phyloP scores from a whole-genome alignment of 2,113 vertebrate species.

The Xiphophorus hellerii region DNA sequence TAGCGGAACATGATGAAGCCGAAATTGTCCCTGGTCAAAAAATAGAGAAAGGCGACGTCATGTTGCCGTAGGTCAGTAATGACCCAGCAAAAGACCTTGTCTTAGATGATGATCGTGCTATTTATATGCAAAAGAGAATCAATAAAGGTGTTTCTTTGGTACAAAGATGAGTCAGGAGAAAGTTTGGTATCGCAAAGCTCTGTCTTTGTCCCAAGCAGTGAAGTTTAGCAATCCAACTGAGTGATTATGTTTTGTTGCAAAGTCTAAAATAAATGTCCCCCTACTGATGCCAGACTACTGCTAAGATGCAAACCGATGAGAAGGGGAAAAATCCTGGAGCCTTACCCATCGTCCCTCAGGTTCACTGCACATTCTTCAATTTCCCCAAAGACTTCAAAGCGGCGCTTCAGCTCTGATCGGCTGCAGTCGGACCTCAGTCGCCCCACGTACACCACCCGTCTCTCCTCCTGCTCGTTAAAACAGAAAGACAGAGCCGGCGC shows the following conservation, averaged over 20 bases:
- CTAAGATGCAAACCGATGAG: background rate
- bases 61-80: constrained; percentile 44
- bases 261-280: background rate
- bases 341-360: constrained; percentile 96
- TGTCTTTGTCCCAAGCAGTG: background rate
- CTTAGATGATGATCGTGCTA: constrained; percentile 55
- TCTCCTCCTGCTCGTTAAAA: constrained; percentile 89
- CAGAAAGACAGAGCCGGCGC: constrained; percentile 45
- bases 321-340: constrained; percentile 20
- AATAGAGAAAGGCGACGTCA: constrained; percentile 75
- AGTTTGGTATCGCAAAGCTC: constrained; percentile 22
- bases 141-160: constrained; percentile 67
- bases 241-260: background rate
- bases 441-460: constrained; percentile 93
- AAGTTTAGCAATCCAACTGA: constrained; percentile 18
- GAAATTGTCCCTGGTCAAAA: constrained; percentile 91
- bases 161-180: constrained; percentile 42
- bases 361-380: constrained; percentile 98
- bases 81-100: constrained; percentile 37
- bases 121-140: constrained; percentile 77
- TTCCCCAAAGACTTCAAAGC: constrained; percentile 99
- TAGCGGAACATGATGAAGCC: constrained; percentile 99
- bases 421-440: constrained; percentile 93
- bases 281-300: background rate
- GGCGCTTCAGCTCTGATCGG: constrained; percentile 92